These are phyloP conservation scores for Stegana nigrithorax DNA, from an alignment of 2,888 invertebrate genomes.

Conservation along the genomic window DNA sequence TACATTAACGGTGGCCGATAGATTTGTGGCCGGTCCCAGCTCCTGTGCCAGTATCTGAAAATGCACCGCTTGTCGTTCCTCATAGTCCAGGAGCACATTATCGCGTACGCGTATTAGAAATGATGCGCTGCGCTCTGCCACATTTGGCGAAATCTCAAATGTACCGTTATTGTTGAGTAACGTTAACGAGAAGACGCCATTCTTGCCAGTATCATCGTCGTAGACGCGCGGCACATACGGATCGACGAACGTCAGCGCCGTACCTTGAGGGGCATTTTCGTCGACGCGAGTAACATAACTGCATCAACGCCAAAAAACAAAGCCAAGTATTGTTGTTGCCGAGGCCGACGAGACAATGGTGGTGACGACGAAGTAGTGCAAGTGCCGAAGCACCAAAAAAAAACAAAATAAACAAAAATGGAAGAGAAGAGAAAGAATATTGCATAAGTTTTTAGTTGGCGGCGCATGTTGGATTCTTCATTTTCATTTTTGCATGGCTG, in stretches of 20 bases:
- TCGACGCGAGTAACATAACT: slow-evolving; percentile 82
- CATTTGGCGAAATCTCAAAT: slow-evolving; percentile 87
- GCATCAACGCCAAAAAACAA: slow-evolving; percentile 35
- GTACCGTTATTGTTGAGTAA: slow-evolving; percentile 86
- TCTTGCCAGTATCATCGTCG: slow-evolving; percentile 84
- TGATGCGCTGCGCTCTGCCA: slow-evolving; percentile 81
- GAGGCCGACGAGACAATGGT: too few relatives aligned
- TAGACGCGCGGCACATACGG: slow-evolving; percentile 79
- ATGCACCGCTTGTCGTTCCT: slow-evolving; percentile 79
- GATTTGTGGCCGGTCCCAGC: slow-evolving; percentile 80
- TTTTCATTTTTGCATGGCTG: slow-evolving; percentile 33
- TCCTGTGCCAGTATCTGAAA: slow-evolving; percentile 87
- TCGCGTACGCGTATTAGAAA: slow-evolving; percentile 88
- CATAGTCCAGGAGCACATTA: slow-evolving; percentile 85
- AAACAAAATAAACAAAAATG: background rate
- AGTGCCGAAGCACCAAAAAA: background rate
- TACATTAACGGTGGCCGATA: slow-evolving; percentile 80
- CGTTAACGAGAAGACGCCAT: slow-evolving; percentile 83
- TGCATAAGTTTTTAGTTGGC: too few relatives aligned
- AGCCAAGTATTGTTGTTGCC: too few relatives aligned
- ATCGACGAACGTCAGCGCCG: slow-evolving; percentile 77
- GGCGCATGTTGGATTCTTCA: background rate
- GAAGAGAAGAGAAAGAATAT: slow-evolving; percentile 22
- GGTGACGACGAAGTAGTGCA: too few relatives aligned
- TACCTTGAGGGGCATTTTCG: slow-evolving; percentile 86